Evolutionary conservation across 2,113 vertebrate genomes (phyloP).

Genomic region (Pandion haliaetus): DNA sequence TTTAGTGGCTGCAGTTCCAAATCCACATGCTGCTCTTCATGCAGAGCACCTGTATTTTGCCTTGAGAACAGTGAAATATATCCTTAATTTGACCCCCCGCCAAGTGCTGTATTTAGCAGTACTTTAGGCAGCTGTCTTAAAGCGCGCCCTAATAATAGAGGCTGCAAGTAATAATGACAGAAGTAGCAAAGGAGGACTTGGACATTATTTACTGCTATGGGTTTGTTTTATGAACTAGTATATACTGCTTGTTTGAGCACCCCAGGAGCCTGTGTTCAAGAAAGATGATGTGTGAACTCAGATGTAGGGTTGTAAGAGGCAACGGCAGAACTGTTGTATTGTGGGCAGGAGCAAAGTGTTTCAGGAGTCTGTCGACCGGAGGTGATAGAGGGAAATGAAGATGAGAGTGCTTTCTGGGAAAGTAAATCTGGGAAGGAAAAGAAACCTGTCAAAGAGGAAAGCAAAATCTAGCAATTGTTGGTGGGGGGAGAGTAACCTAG

Average conservation of each 20-base stretch:
- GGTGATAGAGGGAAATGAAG: background rate
- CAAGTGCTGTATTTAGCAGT: background rate
- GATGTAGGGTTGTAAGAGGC: accelerated
- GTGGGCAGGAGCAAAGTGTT: background rate
- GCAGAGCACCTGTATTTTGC: background rate
- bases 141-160: background rate
- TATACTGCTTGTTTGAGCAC: too few relatives aligned
- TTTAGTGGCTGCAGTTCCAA: background rate
- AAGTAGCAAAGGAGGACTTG: background rate
- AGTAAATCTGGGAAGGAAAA: background rate
- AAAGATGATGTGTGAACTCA: accelerated
- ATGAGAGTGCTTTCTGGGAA: background rate
- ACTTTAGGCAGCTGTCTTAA: background rate
- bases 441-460: background rate
- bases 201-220: background rate
- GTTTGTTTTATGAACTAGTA: background rate
- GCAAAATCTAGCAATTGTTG: background rate
- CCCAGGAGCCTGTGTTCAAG: accelerated
- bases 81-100: background rate
- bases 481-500: background rate
- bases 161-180: background rate
- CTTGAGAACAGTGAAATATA: background rate
- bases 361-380: background rate
- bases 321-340: background rate
- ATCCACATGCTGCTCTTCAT: background rate